Conservation (phyloP, 2,888 invertebrate species). For the Ptychoptera contaminata region DNA sequence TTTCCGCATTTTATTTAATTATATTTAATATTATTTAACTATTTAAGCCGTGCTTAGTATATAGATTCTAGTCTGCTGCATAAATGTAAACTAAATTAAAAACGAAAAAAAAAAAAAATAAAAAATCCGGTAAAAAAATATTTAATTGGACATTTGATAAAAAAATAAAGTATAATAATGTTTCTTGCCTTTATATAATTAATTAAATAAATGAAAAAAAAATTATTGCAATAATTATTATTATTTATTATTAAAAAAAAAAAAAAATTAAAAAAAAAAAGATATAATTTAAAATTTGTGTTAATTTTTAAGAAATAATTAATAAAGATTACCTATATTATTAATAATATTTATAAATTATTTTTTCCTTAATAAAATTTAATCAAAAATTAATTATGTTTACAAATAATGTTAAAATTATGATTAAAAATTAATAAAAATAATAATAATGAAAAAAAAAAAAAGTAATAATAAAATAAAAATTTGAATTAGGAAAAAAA, state of each 20-base stretch:
- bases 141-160: background rate
- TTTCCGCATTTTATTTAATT: background rate
- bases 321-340: too few species aligned
- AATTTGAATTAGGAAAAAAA: too few species aligned
- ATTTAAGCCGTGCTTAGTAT: slow-evolving; percentile 14
- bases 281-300: background rate
- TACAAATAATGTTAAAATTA: too few species aligned
- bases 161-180: too few species aligned
- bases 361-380: too few species aligned
- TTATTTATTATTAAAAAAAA: slow-evolving; percentile 1
- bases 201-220: too few species aligned
- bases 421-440: too few species aligned
- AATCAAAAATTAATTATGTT: too few species aligned
- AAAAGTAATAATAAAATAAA: too few species aligned
- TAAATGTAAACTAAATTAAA: slow-evolving; percentile 2
- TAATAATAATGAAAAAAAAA: too few species aligned
- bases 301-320: slow-evolving; percentile 3
- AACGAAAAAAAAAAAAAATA: slow-evolving; percentile 1
- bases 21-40: background rate
- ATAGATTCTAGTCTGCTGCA: slow-evolving; percentile 16
- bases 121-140: slow-evolving; percentile 4
- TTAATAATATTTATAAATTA: too few species aligned
- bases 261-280: slow-evolving; percentile 4
- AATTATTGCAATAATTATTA: background rate
- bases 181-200: too few species aligned